phyloP scores from a whole-genome alignment of 35 echinoderm and acorn worm genomes.

The Apostichopus japonicus region DNA sequence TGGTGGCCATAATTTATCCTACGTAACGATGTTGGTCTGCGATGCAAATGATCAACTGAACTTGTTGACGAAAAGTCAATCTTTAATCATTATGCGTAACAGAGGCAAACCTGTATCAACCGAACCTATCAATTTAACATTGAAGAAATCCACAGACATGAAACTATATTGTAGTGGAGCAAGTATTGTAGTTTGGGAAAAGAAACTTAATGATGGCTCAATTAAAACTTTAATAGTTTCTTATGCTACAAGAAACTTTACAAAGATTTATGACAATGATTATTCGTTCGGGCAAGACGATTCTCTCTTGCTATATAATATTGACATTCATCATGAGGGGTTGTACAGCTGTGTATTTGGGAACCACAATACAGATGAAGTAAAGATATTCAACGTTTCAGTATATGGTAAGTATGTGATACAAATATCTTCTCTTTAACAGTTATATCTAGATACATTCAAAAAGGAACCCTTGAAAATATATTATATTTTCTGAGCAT shows the following conservation, averaged over 20 bases:
- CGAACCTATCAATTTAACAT: not conserved
- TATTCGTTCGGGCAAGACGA: not conserved
- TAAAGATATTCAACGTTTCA: not conserved
- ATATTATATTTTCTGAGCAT: too few species aligned
- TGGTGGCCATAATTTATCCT: not conserved
- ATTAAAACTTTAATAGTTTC: not conserved
- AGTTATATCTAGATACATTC: too few species aligned
- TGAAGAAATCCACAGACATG: not conserved
- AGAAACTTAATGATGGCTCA: not conserved
- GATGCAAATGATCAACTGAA: not conserved
- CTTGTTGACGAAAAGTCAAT: not conserved
- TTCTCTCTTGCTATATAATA: not conserved
- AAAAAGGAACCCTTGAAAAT: too few species aligned
- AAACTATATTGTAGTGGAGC: not conserved
- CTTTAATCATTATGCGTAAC: not conserved
- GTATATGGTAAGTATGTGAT: not conserved
- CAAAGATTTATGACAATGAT: not conserved
- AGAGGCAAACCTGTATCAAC: not conserved
- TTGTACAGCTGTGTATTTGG: not conserved
- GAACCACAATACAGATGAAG: not conserved
- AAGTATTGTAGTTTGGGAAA: not conserved
- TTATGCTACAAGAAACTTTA: not conserved
- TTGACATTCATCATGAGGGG: slow-evolving; percentile 1
- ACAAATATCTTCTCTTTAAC: too few species aligned
- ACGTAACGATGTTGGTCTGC: not conserved